These are phyloP conservation scores for Allolobophora icterica DNA, from an alignment of 2,888 invertebrate species.

Conservation along the genomic window DNA sequence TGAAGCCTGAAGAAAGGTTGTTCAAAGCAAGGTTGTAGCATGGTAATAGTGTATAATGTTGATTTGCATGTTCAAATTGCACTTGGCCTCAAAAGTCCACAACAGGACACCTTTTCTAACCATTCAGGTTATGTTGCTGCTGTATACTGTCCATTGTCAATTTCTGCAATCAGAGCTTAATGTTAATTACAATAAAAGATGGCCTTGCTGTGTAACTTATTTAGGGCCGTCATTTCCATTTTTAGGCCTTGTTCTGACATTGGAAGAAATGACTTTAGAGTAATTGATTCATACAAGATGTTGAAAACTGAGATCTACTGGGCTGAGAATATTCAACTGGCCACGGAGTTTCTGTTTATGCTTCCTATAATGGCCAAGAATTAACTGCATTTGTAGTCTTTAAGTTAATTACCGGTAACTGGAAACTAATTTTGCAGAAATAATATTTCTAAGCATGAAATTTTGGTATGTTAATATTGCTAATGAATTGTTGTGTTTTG, in stretches of 20 bases:
- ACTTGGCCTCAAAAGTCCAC: too few relatives aligned
- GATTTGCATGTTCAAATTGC: too few relatives aligned
- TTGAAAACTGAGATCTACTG: not conserved
- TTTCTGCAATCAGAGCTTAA: not conserved
- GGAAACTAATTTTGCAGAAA: not conserved
- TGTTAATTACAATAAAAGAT: not conserved
- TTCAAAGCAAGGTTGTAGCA: too few relatives aligned
- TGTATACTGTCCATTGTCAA: too few relatives aligned
- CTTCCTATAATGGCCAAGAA: not conserved
- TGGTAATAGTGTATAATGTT: not conserved
- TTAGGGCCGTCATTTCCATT: too few relatives aligned
- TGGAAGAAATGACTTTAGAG: not conserved
- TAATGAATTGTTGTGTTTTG: not conserved
- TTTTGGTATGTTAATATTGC: not conserved
- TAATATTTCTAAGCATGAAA: not conserved
- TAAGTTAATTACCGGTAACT: not conserved
- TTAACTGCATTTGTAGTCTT: not conserved
- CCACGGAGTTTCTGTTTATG: not conserved
- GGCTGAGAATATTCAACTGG: not conserved
- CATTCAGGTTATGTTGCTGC: too few relatives aligned
- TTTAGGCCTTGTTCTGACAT: not conserved
- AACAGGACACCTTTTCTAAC: too few relatives aligned
- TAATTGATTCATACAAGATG: not conserved
- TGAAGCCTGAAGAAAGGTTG: not conserved
- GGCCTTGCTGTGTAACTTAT: not conserved